Evolutionary conservation across 2,113 vertebrate genomes (phyloP), one percentile per base, ranked within the genome.

Genomic region (Serinus canaria): DNA sequence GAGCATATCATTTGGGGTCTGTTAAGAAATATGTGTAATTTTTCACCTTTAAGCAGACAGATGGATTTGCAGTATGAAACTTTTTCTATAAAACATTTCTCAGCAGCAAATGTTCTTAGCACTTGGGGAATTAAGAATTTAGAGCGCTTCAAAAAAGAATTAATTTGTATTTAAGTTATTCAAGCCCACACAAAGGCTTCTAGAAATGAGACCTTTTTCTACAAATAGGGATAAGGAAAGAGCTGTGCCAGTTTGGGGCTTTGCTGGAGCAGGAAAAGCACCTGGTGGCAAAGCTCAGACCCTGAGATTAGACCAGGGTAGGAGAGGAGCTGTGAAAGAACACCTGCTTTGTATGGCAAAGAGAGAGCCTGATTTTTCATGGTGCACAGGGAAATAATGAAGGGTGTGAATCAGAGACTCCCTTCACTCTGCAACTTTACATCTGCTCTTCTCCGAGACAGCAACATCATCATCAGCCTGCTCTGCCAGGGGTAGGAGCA

Each of bases 11-110:
- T 59, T 59, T 90, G 8, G 22, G 46, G 11, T 47, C 52, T 78
- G 13, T 59, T 74, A 77, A 73, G 67, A 81, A 76, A 75, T 15
- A 2, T 8, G 5, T 18, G 21, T 27, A 88, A 89, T 33, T 93
- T 90, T 92, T 83, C 68, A 94, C 44, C 64, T 94, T 78, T 84
- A 84, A 92, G 68, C 55, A 90, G 50, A 14, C 44, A 90, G 53
- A 70, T 41, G 56, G 39, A 81, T 93, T 94, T 89, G 22, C 68
- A 87, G n/a, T 37, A 75, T 90, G 41, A 91, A 90, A 89, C 27
- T 55, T 94, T 72, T 73, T 70, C 63, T 78, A 24, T 63, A 67
- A 80, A 83, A 33, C 15, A 37, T 83, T 90, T 92, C 62, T 82
- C 82, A 78, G 69, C 17, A 68, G 77, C 50, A 79, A 92, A 87